Conservation (phyloP, 2,888 invertebrate genomes). For the Ennomos quercinarius region DNA sequence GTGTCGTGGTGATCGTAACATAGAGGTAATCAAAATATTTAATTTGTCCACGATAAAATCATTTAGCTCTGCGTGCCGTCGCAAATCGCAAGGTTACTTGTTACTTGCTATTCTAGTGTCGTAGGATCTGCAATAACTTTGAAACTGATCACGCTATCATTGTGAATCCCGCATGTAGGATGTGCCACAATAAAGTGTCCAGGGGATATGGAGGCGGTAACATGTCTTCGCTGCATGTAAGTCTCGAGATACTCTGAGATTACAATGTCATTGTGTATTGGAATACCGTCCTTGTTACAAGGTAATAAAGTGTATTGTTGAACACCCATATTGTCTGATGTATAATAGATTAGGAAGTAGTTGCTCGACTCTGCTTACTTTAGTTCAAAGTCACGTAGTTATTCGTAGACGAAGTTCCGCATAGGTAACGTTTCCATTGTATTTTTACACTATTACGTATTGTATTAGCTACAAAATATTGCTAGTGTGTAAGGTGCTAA, state of each 20-base stretch:
- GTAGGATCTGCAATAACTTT: slow-evolving; percentile 33
- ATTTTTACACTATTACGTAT: slow-evolving; percentile 44
- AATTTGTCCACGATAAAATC: slow-evolving; percentile 9
- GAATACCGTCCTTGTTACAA: slow-evolving; percentile 33
- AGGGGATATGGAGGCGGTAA: slow-evolving; percentile 40
- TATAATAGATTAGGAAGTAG: slow-evolving; percentile 16
- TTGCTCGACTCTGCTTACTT: slow-evolving; percentile 37
- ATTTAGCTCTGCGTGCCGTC: slow-evolving; percentile 4
- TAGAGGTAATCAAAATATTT: neutral
- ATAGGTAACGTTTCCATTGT: slow-evolving; percentile 49
- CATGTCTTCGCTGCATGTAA: slow-evolving; percentile 37
- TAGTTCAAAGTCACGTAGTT: slow-evolving; percentile 54
- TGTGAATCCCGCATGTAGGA: slow-evolving; percentile 39
- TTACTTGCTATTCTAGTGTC: slow-evolving; percentile 32
- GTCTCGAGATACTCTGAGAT: slow-evolving; percentile 40
- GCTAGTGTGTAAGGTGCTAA: slow-evolving; percentile 8
- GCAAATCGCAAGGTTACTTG: slow-evolving; percentile 10
- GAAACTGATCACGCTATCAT: slow-evolving; percentile 33
- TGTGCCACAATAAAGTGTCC: slow-evolving; percentile 41
- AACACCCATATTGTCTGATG: slow-evolving; percentile 26
- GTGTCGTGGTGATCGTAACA: no score
- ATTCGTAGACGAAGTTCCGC: slow-evolving; percentile 53
- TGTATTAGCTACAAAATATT: slow-evolving; percentile 12
- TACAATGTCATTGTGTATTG: slow-evolving; percentile 23
- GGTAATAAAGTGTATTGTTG: slow-evolving; percentile 34